These are phyloP conservation scores for Creontiades dilutus DNA, from an alignment of 2,888 invertebrate species.

Conservation along the genomic window DNA sequence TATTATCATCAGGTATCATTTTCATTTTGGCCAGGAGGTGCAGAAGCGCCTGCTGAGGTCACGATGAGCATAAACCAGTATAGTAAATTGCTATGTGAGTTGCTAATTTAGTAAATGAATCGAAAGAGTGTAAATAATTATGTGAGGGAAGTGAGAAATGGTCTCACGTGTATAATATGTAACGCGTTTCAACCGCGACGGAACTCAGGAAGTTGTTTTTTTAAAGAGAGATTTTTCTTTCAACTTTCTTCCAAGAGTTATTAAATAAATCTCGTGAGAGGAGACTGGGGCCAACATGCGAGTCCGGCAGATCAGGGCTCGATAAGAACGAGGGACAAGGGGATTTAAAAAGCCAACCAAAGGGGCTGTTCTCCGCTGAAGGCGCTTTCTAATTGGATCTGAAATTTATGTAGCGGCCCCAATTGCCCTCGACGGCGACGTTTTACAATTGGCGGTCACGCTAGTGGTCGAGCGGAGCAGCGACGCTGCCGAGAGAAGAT, in stretches of 20 bases:
- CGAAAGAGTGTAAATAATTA: too few relatives aligned
- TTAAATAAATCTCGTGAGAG: slow-evolving; percentile 23
- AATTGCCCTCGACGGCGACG: slow-evolving; percentile 8
- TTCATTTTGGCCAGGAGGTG: too few relatives aligned
- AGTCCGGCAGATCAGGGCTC: background rate
- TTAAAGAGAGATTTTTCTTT: background rate
- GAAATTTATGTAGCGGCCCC: slow-evolving; percentile 36
- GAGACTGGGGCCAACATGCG: background rate
- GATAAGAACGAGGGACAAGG: background rate
- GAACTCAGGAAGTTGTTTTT: too few relatives aligned
- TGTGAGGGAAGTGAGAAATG: too few relatives aligned
- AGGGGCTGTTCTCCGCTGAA: background rate
- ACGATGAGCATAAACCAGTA: too few relatives aligned
- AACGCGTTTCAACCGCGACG: too few relatives aligned
- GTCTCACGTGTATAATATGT: too few relatives aligned
- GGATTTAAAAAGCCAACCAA: slow-evolving; percentile 1
- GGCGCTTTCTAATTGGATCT: slow-evolving; percentile 18
- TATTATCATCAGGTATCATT: too few relatives aligned
- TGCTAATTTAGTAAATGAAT: too few relatives aligned
- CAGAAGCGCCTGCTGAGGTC: too few relatives aligned
- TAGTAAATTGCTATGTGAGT: too few relatives aligned
- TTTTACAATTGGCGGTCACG: slow-evolving; percentile 21
- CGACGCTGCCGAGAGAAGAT: background rate
- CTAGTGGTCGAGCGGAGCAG: background rate
- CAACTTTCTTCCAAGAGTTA: background rate